These are phyloP conservation scores for Potamarius usumacintae DNA, from an alignment of 2,113 vertebrate genomes.

Conservation along the genomic window DNA sequence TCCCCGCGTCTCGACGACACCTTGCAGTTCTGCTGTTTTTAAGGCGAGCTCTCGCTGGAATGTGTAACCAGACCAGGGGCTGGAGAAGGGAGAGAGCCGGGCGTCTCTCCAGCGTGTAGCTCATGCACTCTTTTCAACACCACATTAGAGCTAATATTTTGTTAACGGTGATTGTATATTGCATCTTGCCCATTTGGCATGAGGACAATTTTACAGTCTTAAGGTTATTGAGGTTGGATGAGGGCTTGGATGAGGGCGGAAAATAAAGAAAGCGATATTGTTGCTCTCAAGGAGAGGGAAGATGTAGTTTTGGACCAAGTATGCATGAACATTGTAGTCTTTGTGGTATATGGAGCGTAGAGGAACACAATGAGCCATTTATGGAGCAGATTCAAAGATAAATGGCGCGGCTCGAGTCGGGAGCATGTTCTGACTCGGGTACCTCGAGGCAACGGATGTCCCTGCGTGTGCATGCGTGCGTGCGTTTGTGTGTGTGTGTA, in stretches of 20 bases:
- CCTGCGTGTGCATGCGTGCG: neutral
- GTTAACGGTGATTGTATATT: constrained; percentile 10
- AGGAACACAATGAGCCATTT: constrained; percentile 27
- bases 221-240: constrained; percentile 26
- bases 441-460: constrained; percentile 12
- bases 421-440: constrained; percentile 9
- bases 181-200: constrained; percentile 14
- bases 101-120: constrained; percentile 30
- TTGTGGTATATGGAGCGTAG: constrained; percentile 24
- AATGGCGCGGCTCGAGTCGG: neutral
- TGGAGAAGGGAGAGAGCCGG: constrained; percentile 43
- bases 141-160: constrained; percentile 31
- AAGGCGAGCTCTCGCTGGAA: constrained; percentile 36
- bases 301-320: neutral
- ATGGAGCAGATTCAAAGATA: constrained; percentile 22
- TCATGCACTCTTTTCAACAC: constrained; percentile 17
- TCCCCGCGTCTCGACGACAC: neutral
- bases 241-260: neutral
- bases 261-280: neutral
- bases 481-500: neutral
- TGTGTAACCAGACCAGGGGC: constrained; percentile 47
- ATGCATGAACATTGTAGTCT: neutral
- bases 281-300: neutral
- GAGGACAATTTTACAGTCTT: constrained; percentile 9
- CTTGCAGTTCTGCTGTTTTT: constrained; percentile 22